These are phyloP conservation scores for Myotis daubentonii DNA, from an alignment of 2,797 vertebrate genomes.

Conservation along the genomic window DNA sequence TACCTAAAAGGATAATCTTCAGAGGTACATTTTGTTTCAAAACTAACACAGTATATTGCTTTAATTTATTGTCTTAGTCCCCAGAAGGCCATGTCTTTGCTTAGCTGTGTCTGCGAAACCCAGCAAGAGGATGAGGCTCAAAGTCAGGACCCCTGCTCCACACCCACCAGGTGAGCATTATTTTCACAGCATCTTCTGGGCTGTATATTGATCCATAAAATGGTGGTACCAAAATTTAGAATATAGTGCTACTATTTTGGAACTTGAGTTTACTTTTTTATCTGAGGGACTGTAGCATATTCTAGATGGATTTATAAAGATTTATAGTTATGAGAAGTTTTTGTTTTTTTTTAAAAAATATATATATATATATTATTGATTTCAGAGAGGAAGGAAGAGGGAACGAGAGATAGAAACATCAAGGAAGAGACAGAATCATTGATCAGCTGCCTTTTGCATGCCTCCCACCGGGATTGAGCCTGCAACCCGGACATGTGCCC, in stretches of 20 bases:
- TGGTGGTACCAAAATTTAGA: not conserved
- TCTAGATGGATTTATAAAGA: not conserved
- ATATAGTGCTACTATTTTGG: not conserved
- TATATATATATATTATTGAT: no score
- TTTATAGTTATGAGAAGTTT: not conserved
- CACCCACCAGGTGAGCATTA: constrained; percentile 86
- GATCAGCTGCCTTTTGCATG: no score
- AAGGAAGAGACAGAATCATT: no score
- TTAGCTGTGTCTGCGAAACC: constrained; percentile 91
- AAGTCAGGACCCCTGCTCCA: constrained; percentile 79
- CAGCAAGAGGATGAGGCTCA: constrained; percentile 86
- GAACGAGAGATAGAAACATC: no score
- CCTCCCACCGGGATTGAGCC: no score
- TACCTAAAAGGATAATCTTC: constrained; percentile 3
- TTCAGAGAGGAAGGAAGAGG: no score
- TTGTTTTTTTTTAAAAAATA: not conserved
- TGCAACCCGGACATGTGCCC: no score
- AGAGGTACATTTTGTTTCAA: constrained; percentile 12
- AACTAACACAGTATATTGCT: constrained; percentile 59
- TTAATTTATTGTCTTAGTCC: constrained; percentile 81
- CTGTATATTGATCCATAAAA: not conserved
- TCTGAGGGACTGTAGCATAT: not conserved
- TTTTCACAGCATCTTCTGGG: constrained; percentile 28
- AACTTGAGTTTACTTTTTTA: constrained; percentile 26
- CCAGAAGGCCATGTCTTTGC: constrained; percentile 89